These are phyloP conservation scores for Paracyclopina nana DNA, from an alignment of 1,140 invertebrate genomes.

Conservation along the genomic window DNA sequence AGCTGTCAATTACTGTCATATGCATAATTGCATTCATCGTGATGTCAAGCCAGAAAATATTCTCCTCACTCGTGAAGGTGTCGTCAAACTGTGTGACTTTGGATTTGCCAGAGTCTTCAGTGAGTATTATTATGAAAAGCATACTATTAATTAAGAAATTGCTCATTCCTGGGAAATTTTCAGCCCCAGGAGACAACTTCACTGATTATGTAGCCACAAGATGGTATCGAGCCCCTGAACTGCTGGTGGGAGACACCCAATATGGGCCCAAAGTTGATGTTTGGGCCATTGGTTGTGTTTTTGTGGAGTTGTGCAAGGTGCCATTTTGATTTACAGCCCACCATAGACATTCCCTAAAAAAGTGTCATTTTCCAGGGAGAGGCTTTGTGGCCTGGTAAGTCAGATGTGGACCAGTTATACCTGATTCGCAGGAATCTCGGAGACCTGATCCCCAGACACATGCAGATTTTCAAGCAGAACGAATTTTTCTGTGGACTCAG, in stretches of 20 bases:
- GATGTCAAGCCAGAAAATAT: slow-evolving; percentile 99
- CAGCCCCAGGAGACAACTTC: slow-evolving; percentile 77
- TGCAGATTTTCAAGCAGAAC: slow-evolving; percentile 85
- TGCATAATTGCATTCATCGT: slow-evolving; percentile 83
- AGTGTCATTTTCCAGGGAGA: slow-evolving; percentile 61
- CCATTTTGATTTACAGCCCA: background rate
- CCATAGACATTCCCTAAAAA: no score
- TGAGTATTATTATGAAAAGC: no score
- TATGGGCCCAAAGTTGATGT: slow-evolving; percentile 94
- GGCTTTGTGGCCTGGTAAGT: slow-evolving; percentile 90
- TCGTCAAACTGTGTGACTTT: slow-evolving; percentile 96
- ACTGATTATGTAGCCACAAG: slow-evolving; percentile 98
- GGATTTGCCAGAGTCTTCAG: slow-evolving; percentile 94
- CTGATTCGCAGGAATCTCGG: slow-evolving; percentile 66
- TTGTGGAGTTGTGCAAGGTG: slow-evolving; percentile 10
- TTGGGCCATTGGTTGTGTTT: slow-evolving; percentile 59
- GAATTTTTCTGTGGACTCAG: slow-evolving; percentile 84
- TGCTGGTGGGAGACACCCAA: slow-evolving; percentile 88
- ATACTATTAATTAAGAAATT: no score
- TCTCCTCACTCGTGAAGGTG: slow-evolving; percentile 70
- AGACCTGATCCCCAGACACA: slow-evolving; percentile 70
- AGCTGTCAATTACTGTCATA: slow-evolving; percentile 87
- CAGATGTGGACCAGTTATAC: slow-evolving; percentile 94
- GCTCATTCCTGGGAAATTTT: slow-evolving; percentile 17
- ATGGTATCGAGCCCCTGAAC: slow-evolving; percentile 91